A percentile compares a stretch with the other conserved stretches of the same genome.
Evolutionary conservation across 2,797 vertebrate genomes (phyloP).

Genomic region (Phylloscopus collybita): DNA sequence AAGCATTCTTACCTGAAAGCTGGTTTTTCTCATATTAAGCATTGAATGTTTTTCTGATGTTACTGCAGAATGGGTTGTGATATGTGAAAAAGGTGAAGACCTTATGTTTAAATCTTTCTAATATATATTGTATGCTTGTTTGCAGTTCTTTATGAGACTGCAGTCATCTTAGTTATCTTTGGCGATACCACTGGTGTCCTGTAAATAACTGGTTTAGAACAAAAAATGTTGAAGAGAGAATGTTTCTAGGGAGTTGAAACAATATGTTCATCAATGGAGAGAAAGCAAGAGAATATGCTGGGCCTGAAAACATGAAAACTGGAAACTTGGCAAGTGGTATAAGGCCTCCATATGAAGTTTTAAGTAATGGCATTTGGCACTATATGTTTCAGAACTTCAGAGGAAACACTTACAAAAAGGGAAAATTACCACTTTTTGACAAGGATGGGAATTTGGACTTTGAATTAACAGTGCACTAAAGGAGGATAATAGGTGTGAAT

Average conservation of each 20-base stretch:
- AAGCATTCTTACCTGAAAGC: neutral
- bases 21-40: neutral
- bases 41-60: neutral
- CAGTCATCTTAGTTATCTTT: neutral
- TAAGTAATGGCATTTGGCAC: neutral
- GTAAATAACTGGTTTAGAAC: neutral
- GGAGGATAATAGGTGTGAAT: constrained; percentile 74
- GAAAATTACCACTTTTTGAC: constrained; percentile 55
- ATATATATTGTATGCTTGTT: neutral
- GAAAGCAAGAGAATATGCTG: neutral
- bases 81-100: neutral
- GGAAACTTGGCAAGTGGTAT: neutral
- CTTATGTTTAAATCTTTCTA: neutral
- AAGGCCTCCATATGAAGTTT: neutral
- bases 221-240: neutral
- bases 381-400: constrained; percentile 14
- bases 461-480: constrained; percentile 72
- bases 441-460: constrained; percentile 56
- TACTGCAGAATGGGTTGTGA: neutral
- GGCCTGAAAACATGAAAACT: neutral
- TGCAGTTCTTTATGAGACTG: neutral
- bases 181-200: neutral
- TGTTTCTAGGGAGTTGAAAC: neutral
- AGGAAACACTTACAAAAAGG: neutral
- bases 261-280: neutral